A percentile compares a stretch with the other conserved stretches of the same genome.
phyloP scores from a whole-genome alignment of 1,140 invertebrate genomes.

The Yoshiicerus persimilis region DNA sequence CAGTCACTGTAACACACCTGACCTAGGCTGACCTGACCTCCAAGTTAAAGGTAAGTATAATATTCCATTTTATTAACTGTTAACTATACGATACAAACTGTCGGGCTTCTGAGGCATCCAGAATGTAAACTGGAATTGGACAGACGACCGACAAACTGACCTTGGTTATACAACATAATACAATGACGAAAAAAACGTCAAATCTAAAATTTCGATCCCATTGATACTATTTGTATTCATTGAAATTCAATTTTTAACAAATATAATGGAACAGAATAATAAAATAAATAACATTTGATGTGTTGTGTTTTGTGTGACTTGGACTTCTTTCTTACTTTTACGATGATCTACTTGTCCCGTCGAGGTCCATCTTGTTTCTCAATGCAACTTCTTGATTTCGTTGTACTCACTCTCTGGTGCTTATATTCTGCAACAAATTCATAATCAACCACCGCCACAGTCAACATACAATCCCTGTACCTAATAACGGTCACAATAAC shows the following conservation, averaged over 20 bases:
- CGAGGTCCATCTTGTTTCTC: constrained; percentile 15
- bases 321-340: constrained; percentile 1
- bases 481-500: too few relatives aligned
- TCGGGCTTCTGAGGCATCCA: neutral
- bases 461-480: neutral
- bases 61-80: neutral
- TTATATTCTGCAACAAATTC: neutral
- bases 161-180: neutral
- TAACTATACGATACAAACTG: neutral
- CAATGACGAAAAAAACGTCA: neutral
- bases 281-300: constrained; percentile 4
- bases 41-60: neutral
- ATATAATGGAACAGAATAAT: neutral
- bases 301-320: neutral
- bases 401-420: neutral
- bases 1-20: constrained; percentile 3
- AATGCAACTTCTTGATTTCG: neutral
- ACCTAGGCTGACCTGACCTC: neutral
- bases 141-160: neutral
- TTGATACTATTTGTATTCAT: neutral
- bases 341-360: neutral
- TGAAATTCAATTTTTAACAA: neutral
- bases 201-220: neutral
- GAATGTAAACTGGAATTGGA: neutral
- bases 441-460: neutral